These are phyloP conservation scores for Trichoplusia ni DNA, from an alignment of 1,140 invertebrate species.

Conservation along the genomic window DNA sequence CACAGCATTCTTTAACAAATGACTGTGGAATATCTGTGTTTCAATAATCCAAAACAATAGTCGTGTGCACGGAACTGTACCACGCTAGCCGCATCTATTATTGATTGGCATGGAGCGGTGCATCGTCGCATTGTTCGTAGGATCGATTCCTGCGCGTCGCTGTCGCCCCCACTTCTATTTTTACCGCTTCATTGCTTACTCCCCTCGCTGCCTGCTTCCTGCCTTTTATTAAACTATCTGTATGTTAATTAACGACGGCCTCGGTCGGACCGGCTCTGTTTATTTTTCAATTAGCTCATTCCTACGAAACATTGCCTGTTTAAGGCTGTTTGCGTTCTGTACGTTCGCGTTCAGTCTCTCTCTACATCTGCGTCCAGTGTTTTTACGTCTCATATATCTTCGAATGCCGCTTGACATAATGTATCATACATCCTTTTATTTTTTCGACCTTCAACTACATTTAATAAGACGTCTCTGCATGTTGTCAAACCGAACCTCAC, in stretches of 20 bases:
- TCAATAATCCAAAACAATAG: slow-evolving; percentile 1
- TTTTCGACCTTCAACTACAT: slow-evolving; percentile 74
- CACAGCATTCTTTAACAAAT: too few species aligned
- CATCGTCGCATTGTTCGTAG: slow-evolving; percentile 64
- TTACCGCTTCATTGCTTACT: slow-evolving; percentile 80
- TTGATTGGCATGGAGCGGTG: slow-evolving; percentile 68
- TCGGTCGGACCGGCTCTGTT: slow-evolving; percentile 64
- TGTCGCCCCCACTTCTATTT: slow-evolving; percentile 77
- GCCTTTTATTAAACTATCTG: slow-evolving; percentile 81
- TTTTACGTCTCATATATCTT: slow-evolving; percentile 38
- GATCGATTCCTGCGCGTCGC: slow-evolving; percentile 73
- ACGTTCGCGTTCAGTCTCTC: slow-evolving; percentile 34
- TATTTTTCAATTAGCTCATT: slow-evolving; percentile 70
- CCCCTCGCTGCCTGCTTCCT: slow-evolving; percentile 76
- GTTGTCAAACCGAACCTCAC: slow-evolving; percentile 65
- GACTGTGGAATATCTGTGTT: not conserved
- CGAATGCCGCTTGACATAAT: slow-evolving; percentile 45
- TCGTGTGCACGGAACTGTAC: slow-evolving; percentile 33
- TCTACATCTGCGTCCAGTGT: slow-evolving; percentile 47
- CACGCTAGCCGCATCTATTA: slow-evolving; percentile 53
- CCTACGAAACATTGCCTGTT: slow-evolving; percentile 63
- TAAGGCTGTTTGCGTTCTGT: slow-evolving; percentile 53
- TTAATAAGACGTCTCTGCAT: slow-evolving; percentile 73
- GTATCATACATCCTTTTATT: slow-evolving; percentile 64
- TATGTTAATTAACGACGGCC: slow-evolving; percentile 81